Evolutionary conservation across 2,113 vertebrate species (phyloP), one percentile per base, ranked within the genome.

Genomic region (Sterrhoptilus dennistouni): DNA sequence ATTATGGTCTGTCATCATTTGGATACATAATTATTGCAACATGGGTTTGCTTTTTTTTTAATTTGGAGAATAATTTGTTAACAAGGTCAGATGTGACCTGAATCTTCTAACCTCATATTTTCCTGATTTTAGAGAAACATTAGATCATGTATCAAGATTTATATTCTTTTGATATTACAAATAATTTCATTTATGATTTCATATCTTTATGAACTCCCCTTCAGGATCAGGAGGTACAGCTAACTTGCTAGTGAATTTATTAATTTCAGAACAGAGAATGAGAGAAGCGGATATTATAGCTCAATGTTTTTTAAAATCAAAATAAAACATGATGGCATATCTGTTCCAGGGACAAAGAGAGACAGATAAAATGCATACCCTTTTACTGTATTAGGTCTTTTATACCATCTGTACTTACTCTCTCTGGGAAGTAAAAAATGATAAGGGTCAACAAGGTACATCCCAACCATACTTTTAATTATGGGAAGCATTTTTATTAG

Each of bases 11-110:
- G 4, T 35, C 31, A n/a, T 47, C 4, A 42, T 66, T 95, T 77
- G 53, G 6, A 5, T 60, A 40, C 4, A 36, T 82, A 61, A 60
- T 7, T 76, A 57, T 6, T 0, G 0, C 12, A 63, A 38, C 28
- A 24, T 20, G 5, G 29, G 5, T 49, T 61, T 53, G 13, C 3
- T 36, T 21, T 38, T 63, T 40, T 63, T 20, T 33, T 42, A 44
- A 24, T 68, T 64, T 63, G 23, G 82, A 75, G 49, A 85, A 22
- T 20, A 87, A 87, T 75, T 77, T 74, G 3, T 33, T 81, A 64
- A 18, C 3, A 56, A 50, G 14, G 6, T 87, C n/a, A 59, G 9
- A 61, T 50, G 15, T 35, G 31, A 87, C 23, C 9, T 74, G 19
- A 23, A 45, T 50, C 25, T 87, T 50, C 25, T 87, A 74, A 60